Evolutionary conservation across 2,797 vertebrate species (phyloP), one percentile per base, ranked within the genome.

Genomic region (Adelosebastes latens): DNA sequence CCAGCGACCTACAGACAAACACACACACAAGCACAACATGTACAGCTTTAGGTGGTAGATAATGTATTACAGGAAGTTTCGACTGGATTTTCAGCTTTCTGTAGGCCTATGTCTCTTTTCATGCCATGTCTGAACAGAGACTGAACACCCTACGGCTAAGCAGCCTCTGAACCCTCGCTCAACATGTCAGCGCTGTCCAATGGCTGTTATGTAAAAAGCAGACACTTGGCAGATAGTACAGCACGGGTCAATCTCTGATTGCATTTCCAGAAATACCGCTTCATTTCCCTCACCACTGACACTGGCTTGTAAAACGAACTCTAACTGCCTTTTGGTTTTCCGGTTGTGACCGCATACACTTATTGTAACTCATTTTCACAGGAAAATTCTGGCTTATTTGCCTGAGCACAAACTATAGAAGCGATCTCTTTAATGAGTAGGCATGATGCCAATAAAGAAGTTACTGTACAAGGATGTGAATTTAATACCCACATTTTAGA

Each of bases 261-360:
- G 60, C 78, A 80, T 92, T 92, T 90, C 81, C 87, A 90, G 83
- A 88, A 77, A 80, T 34, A 80, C 52, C 71, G 60, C 75, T 88
- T 84, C 8, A 68, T 87, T 87, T 83, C 67, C 66, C 70, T 79
- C 63, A 10, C 70, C 59, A 24, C 77, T 79, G 31, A 83, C 67
- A 59, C 80, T 72, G 63, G 25, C 87, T 85, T 85, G 83, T 92
- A 85, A 91, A 89, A 76, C 55, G 31, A 72, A 77, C 73, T 68
- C 5, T 66, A 77, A 88, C 77, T 68, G 25, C 59, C 42, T 69
- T 76, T 72, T 84, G 84, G 79, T 84, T 91, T 91, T 85, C 62
- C 72, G 11, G 55, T 65, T 77, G 58, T 71, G 68, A 82, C 87
- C 87, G 2, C 88, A 82, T 66, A 5, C 53, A 60, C 73, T 85